phyloP scores from a whole-genome alignment of 2,888 invertebrate species.

The Nymphalis urticae region DNA sequence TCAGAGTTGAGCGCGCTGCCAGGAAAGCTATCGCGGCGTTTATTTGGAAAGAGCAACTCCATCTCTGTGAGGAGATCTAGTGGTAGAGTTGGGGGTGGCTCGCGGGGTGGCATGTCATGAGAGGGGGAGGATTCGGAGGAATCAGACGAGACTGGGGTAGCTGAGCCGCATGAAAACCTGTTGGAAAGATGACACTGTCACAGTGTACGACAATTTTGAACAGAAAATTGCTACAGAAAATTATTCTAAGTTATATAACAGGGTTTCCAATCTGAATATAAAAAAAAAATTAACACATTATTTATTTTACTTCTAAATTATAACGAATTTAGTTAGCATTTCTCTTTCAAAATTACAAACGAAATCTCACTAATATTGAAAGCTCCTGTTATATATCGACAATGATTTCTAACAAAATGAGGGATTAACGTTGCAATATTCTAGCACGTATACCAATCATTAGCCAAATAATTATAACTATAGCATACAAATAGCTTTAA shows the following conservation, averaged over 20 bases:
- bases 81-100: conserved; percentile 57
- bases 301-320: too few relatives aligned
- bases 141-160: conserved; percentile 70
- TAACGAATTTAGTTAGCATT: too few relatives aligned
- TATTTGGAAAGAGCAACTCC: conserved; percentile 63
- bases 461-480: neutral
- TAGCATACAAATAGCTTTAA: neutral
- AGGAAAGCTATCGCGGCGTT: conserved; percentile 63
- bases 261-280: too few relatives aligned
- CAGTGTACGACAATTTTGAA: neutral
- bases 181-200: conserved; percentile 10
- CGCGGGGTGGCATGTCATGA: conserved; percentile 54
- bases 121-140: conserved; percentile 66
- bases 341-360: too few relatives aligned
- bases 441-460: neutral
- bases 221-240: too few relatives aligned
- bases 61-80: conserved; percentile 74
- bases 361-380: too few relatives aligned
- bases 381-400: too few relatives aligned
- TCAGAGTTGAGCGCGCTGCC: conserved; percentile 57
- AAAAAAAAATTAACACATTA: too few relatives aligned
- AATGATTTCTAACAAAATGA: too few relatives aligned
- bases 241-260: too few relatives aligned
- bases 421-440: neutral
- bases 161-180: conserved; percentile 74